Base-by-base conservation (phyloP, 1,140 invertebrate species). In the Diprion similis region DNA sequence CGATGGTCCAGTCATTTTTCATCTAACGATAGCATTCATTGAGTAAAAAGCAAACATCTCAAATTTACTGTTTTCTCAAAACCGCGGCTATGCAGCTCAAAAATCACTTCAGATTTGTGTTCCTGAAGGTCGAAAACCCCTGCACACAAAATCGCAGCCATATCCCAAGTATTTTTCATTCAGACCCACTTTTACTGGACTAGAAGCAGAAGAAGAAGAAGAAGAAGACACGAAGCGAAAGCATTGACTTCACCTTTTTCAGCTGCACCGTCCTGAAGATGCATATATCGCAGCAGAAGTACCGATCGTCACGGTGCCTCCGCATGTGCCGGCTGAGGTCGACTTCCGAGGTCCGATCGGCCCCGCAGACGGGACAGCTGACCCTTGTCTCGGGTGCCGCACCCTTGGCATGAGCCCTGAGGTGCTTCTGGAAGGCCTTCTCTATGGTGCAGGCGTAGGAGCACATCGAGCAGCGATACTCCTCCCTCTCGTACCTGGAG, bases 281-380 rank as follows among this genome's bases (percentile, higher is more conserved):
- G 77, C 90, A 91, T 76, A 91, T 87, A 78, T 91, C 90, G 77
- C 90, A 91, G 76, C 89, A 90, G 74, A 90, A 91, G 77, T 89
- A 89, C 78, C 89, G 86, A 47, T 89, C 89, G 67, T 89, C 87
- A 37, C 89, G 86, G 78, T 91, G 90, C 79, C 90, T 90, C 68
- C 83, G 82, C 89, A 91, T 90, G 73, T 91, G 90, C 73, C 87
- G 84, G 68, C 87, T 87, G 46, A 91, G 83, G 70, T 90, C 88
- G 46, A 87, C 84, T 73, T 91, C 90, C 19, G 88, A 87, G 1
- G 87, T 85, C 46, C 89, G 82, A 68, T 91, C 90, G 24, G 90
- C 90, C 7, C 90, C 90, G 77, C 90, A 91, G n/a, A 91, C 89
- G 19, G 90, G 89, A 77, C 90, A 91, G 72, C 89, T 90, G 66